phyloP scores from a whole-genome alignment of 2,113 vertebrate genomes.

The Dascyllus trimaculatus region DNA sequence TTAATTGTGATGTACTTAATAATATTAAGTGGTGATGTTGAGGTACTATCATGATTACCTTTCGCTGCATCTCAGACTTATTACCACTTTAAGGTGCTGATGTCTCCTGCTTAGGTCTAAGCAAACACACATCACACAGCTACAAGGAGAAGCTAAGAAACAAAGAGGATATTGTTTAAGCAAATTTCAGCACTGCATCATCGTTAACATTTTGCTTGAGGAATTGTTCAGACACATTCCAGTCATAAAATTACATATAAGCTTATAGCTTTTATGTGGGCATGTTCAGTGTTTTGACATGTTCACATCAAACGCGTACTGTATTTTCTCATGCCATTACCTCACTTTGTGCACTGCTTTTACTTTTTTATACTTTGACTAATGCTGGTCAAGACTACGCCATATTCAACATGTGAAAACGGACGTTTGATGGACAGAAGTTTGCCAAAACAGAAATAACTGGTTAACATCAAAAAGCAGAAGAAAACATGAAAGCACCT shows the following conservation, averaged over 20 bases:
- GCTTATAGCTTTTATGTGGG: background rate
- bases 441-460: background rate
- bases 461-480: background rate
- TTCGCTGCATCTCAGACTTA: slow-evolving; percentile 20
- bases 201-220: background rate
- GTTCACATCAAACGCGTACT: slow-evolving; percentile 16
- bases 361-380: slow-evolving; percentile 1
- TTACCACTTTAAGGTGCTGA: background rate
- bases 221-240: slow-evolving; percentile 50
- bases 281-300: background rate
- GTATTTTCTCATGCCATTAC: slow-evolving; percentile 21
- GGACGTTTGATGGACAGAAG: background rate
- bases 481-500: background rate
- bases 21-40: background rate
- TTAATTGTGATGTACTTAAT: slow-evolving; percentile 4
- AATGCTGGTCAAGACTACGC: background rate
- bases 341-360: slow-evolving; percentile 29
- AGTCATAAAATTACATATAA: slow-evolving; percentile 1
- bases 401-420: background rate
- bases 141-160: background rate
- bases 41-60: background rate
- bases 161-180: slow-evolving; percentile 1
- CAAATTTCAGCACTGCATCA: slow-evolving; percentile 5
- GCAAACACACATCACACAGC: background rate
- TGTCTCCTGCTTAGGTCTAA: slow-evolving; percentile 26